Evolutionary conservation across 2,888 invertebrate species (phyloP).

Genomic region (Nudaria mundana): DNA sequence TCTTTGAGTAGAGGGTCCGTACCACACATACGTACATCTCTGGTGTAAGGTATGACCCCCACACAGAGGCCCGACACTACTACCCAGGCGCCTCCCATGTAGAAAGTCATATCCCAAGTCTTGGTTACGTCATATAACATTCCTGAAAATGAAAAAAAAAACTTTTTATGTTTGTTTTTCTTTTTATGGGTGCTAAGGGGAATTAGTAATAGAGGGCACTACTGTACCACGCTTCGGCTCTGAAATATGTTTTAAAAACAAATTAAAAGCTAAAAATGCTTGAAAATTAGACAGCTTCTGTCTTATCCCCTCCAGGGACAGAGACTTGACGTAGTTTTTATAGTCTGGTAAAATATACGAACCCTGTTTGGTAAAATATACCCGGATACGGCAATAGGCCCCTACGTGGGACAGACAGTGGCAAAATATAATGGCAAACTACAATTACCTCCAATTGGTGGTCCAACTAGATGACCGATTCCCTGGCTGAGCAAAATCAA

Average conservation of each 20-base stretch:
- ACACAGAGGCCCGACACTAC: constrained; percentile 58
- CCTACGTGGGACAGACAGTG: too few species aligned
- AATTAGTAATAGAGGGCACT: neutral
- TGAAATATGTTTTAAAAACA: too few species aligned
- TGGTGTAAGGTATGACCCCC: constrained; percentile 61
- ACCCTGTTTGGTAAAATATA: too few species aligned
- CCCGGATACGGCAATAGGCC: too few species aligned
- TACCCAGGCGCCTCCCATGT: constrained; percentile 63
- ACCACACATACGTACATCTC: constrained; percentile 58
- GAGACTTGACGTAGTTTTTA: too few species aligned
- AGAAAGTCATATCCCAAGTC: constrained; percentile 67
- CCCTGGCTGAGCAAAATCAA: constrained; percentile 94
- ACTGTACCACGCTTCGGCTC: neutral
- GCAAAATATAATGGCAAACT: too few species aligned
- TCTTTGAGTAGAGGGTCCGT: constrained; percentile 55
- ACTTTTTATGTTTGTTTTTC: too few species aligned
- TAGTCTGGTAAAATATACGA: too few species aligned
- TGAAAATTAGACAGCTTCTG: too few species aligned
- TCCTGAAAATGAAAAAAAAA: constrained; percentile 41
- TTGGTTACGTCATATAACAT: constrained; percentile 59
- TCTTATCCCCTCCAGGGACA: too few species aligned
- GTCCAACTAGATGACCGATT: constrained; percentile 95
- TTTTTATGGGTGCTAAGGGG: too few species aligned
- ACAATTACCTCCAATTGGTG: constrained; percentile 90
- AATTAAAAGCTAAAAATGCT: too few species aligned